Evolutionary conservation across 2,888 invertebrate species (phyloP), one percentile per base, ranked within the genome.

Genomic region (Apotomis betuletana): DNA sequence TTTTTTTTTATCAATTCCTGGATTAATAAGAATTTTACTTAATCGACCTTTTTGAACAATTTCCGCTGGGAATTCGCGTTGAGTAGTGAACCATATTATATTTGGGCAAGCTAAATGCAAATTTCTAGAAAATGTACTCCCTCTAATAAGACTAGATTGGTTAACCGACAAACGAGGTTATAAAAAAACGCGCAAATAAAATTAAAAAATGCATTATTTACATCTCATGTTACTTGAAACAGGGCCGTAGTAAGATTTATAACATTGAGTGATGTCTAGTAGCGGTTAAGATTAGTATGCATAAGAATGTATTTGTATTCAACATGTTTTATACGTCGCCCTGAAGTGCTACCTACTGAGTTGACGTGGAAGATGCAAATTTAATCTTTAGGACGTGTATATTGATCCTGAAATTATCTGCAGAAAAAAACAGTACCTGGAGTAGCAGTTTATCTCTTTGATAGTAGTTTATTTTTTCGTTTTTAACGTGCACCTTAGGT

Each of bases 351-450:
- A 57, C 49, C 67, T 44, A 67, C 44, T 64, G 27, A 27, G 9
- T 65, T 55, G 5, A 27, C 64, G 54, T 54, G 64, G 27, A 27
- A 54, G 27, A 44, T 44, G 54, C 64, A 54, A 15, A 2, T 41
- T 27, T 15, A 12, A 36, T 62, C 15, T 64, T 55, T 65, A 57
- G 44, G 44, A 46, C 12, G 55, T 65, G 65, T 44, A 46, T 68
- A 44, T 52, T 9, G 51, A 70, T 52, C 58, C 64, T 70, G 52
- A 70, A 63, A 70, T 70, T 58, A 70, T 69, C 69, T 69, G 51
- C 58, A 69, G 57, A 69, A 55, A 55, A 58, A 57, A 41, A 8
- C n/a, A 58, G 67, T 67, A 67, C 67, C 59, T 67, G 51, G 51
- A 49, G 36, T 51, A 46, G 44, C 60, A 10, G 46, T 59, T 36